Evolutionary conservation across 2,797 vertebrate genomes (phyloP).

Genomic region (Chrysocyon brachyurus): DNA sequence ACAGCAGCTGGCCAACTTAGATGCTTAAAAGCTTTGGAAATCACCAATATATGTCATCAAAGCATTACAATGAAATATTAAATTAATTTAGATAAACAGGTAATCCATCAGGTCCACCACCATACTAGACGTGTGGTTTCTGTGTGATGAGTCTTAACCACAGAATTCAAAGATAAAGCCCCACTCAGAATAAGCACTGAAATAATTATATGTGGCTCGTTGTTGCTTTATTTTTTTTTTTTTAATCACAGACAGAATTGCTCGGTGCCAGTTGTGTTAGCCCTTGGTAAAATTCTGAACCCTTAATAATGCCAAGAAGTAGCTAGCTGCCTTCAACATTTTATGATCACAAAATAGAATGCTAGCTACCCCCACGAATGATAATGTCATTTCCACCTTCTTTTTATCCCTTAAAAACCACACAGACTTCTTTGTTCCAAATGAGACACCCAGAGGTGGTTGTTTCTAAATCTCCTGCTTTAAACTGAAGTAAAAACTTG

Average conservation of each 20-base stretch:
- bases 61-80: slow-evolving; percentile 64
- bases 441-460: neutral
- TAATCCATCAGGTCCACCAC: neutral
- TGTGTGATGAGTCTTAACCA: neutral
- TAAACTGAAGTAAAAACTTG: neutral
- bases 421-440: slow-evolving; percentile 20
- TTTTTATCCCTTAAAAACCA: neutral
- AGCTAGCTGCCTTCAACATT: neutral
- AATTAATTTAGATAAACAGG: slow-evolving; percentile 67
- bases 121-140: neutral
- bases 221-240: neutral
- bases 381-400: neutral
- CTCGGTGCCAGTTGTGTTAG: neutral
- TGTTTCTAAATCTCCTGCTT: neutral
- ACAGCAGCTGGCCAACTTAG: slow-evolving; percentile 22
- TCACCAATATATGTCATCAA: neutral
- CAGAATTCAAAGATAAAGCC: neutral
- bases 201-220: neutral
- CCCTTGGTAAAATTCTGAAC: neutral
- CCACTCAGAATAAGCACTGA: neutral
- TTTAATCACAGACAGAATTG: neutral
- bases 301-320: slow-evolving; percentile 29
- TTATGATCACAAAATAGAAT: slow-evolving; percentile 48
- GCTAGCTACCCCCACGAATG: neutral
- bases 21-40: slow-evolving; percentile 64